These are phyloP conservation scores for Solenopsis invicta DNA, from an alignment of 1,140 invertebrate species.

Conservation along the genomic window DNA sequence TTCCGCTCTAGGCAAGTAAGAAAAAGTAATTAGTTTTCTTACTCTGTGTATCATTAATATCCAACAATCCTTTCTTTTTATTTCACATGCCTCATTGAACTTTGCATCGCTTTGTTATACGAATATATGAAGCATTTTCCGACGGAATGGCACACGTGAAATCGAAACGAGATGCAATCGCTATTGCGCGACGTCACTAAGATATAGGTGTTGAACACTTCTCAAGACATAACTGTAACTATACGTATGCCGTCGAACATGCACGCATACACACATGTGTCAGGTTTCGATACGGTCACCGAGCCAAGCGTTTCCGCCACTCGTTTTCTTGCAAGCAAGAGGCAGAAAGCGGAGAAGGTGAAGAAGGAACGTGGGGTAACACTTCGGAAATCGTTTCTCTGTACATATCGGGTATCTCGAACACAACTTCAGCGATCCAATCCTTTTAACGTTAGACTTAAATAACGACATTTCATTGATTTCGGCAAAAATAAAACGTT, in stretches of 20 bases:
- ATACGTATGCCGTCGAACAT: constrained; percentile 1
- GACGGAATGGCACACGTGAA: constrained; percentile 15
- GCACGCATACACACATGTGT: constrained; percentile 6
- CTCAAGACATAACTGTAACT: constrained; percentile 27
- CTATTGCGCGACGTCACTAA: constrained; percentile 10
- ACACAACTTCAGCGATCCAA: not conserved
- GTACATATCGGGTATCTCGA: constrained; percentile 16
- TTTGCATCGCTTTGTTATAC: constrained; percentile 10
- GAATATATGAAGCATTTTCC: constrained; percentile 16
- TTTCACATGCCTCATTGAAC: not conserved
- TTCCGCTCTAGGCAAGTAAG: not conserved
- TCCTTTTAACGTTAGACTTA: not conserved
- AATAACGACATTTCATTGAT: not conserved
- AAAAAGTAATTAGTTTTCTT: constrained; percentile 23
- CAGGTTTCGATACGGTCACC: constrained; percentile 49
- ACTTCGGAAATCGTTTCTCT: constrained; percentile 15
- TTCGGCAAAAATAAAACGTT: not conserved
- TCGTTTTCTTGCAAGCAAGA: constrained; percentile 14
- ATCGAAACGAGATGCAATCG: constrained; percentile 41
- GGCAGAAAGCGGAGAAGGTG: constrained; percentile 29
- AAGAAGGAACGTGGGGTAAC: constrained; percentile 23
- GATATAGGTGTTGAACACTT: constrained; percentile 20
- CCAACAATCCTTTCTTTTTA: not conserved
- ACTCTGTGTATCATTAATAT: not conserved
- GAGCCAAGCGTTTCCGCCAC: constrained; percentile 38